Base-by-base conservation (phyloP, 2,888 invertebrate genomes). In the Gibbula magus region DNA sequence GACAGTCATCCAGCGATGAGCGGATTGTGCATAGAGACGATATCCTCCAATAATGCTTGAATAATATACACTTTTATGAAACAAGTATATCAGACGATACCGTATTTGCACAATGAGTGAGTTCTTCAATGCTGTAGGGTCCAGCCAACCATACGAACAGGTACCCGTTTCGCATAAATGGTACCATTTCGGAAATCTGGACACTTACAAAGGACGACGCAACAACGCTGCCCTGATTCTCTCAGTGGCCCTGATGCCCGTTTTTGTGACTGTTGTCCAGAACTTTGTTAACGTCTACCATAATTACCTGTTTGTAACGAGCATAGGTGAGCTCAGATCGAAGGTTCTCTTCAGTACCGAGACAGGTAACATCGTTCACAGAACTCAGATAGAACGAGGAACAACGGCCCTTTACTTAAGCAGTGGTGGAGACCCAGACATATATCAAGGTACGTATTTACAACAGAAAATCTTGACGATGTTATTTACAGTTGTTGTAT, bases 301-400 rank as follows among this genome's bases (percentile, higher is more conserved):
- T 18, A 78, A 74, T 13, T 53, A 53, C 18, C 22, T 32, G 18
- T 22, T 52, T 39, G 54, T 74, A 1, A 61, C 53, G 2, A 73
- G 82, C 10, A 73, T 78, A 25, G 75, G 54, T 0, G 79, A 82
- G 35, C 79, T 88, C 8, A 8, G 61, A 16, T 22, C 25, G 22
- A 32, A 70, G 53, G 35, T 73, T 51, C 18, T 53, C n/a, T 82
- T 86, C 77, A 89, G 89, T 51, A 79, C 87, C 0, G 85, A 89
- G 76, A 84, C 86, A 0, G 87, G 87, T 3, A 77, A 76, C 20
- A 82, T 89, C 8, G 81, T 90, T 0, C 90, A 89, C 75, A 56
- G 67, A n/a, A 74, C 85, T 4, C 90, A 90, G 81, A 85, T 86
- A 32, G 89, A 90, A 80, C 73, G 90, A 35, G 90, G 89, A 5